Evolutionary conservation across 2,113 vertebrate genomes (phyloP), one percentile per base, ranked within the genome.

Genomic region (Microtus pennsylvanicus): DNA sequence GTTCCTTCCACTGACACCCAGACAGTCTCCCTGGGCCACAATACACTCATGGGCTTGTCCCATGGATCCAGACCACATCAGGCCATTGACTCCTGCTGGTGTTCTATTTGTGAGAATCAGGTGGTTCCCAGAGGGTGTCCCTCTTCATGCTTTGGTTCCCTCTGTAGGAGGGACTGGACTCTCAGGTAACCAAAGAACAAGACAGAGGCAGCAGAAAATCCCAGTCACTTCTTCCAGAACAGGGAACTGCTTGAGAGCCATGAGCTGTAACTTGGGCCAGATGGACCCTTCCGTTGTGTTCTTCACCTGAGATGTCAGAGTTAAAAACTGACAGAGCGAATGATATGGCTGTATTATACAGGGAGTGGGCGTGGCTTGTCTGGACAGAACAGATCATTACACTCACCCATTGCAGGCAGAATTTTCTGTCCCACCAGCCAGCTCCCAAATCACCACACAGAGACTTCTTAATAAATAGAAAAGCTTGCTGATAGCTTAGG

Each of bases 221-320:
- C 58, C 12, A n/a, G n/a, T 42, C n/a, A 28, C 55, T n/a, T 63
- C 83, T 52, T 75, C 88, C n/a, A 30, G 88, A 42, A 11, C 19
- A 45, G 8, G 0, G 9, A 74, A 65, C 7, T 30, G 16, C 61
- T 19, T 16, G 33, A 33, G 4, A 19, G 30, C 5, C 26, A 19
- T 28, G 45, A 19, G 65, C 22, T 30, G 45, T 0, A 1, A 80
- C 1, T 0, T 3, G 65, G 26, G 11, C 50, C 1, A 0, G 50
- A 35, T 13, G 33, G 69, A 91, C 7, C 61, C 42, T 58, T 58
- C 58, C 19, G 1, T 58, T 7, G 58, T 58, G 19, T 33, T 63
- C 42, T 35, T 8, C 6, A 0, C 81, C 3, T 3, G 17, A 69
- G 38, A 52, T 33, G 38, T 86, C 75, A 21, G 50, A 52, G 95